Evolutionary conservation across 2,888 invertebrate genomes (phyloP), one percentile per base, ranked within the genome.

Genomic region (Deilephila elpenor): DNA sequence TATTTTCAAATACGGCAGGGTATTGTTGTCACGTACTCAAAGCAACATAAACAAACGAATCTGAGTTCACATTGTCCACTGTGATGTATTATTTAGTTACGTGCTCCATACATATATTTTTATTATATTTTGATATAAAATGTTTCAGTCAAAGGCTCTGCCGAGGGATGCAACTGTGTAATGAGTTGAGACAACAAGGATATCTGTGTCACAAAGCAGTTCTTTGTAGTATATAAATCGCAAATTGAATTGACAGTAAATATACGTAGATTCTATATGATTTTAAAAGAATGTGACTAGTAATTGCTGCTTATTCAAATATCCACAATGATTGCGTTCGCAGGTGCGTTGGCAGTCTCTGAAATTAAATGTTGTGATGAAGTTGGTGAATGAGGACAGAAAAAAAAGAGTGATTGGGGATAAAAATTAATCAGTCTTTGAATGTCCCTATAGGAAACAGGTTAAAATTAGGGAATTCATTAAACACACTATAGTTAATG

Each of bases 111-210:
- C 20, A 64, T n/a, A 44, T 60, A 25, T 60, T 60, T n/a, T 37
- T 44, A 44, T 44, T 20, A 44, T 20, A 8, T 5, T 11, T 60
- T 60, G 29, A 64, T 37, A 11, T 37, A 64, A n/a, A 64, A 17
- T n/a, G n/a, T 34, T 34, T 62, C 34, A 62, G 62, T 20, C 64
- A 64, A 37, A 64, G 44, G 29, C 60, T 60, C 60, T 25, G 14
- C 20, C 20, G 37, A 3, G 64, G n/a, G 44, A 20, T 20, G 64
- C 44, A 64, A 37, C 17, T 6, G n/a, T 53, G 7, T 64, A 64
- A 44, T 44, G 64, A 64, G 37, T 25, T 44, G 37, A 37, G 44
- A 5, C 20, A 37, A 37, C 64, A 64, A 44, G 14, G 4, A 64
- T 25, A 64, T 44, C 44, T 11, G 1, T n/a, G n/a, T 20, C 44